Evolutionary conservation across 2,797 vertebrate genomes (phyloP), one percentile per base, ranked within the genome.

Genomic region (Sebastes flavidus): DNA sequence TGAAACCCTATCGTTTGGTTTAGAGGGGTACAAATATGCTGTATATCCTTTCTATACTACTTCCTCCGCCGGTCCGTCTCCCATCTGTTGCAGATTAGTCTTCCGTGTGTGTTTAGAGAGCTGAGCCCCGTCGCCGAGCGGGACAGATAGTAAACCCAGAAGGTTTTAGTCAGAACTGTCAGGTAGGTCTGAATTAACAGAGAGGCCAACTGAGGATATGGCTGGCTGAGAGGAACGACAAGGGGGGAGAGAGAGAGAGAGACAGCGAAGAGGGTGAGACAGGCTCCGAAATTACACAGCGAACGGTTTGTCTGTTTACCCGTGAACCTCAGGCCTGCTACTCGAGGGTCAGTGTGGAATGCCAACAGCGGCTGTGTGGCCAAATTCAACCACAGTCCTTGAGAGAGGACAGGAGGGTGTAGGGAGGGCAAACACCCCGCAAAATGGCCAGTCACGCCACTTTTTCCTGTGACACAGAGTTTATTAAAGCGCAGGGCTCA

Each of bases 31-130:
- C 84, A 93, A 93, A 93, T 91, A 91, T 89, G 85, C 70, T 81
- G 86, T 87, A 78, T 90, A 91, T 93, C 85, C 87, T 87, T 91
- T 89, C 8, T 87, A 87, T 88, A 71, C 85, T 77, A 85, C 92
- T 94, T 92, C 92, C 90, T 91, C 84, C 67, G 0, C 76, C 2
- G 18, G 59, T 65, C 85, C 24, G 62, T 84, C 68, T 83, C 84
- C 90, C 94, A 95, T 94, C 93, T 95, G 94, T 89, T 92, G 89
- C 86, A 91, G 92, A 95, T 95, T 93, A 94, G 87, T 81, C 80
- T 76, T 77, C 85, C 30, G 82, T 72, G 89, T 92, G 88, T 94
- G 89, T 94, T 92, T 90, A 86, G 84, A 91, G 92, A 90, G 89
- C 81, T 55, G 83, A 87, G 91, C 83, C 82, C 84, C 42, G 77